Base-by-base conservation (phyloP, 2,888 invertebrate species). In the Rhimphoctona megacephalus region DNA sequence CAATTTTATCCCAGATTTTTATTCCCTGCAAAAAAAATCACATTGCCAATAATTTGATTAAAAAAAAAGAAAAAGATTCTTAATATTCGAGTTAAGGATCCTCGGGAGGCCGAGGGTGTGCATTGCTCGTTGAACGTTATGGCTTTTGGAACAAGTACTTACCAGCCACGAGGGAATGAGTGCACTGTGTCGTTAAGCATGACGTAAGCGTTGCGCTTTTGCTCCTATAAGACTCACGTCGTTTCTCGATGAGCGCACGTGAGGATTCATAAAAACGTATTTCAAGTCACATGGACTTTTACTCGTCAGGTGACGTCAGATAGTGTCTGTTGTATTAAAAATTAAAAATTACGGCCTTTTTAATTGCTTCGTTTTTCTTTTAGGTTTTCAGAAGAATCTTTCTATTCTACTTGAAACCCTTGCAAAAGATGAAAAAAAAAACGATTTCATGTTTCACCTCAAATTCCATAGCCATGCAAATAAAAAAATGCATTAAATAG, bases 151-250 rank as follows among this genome's bases (percentile, higher is more conserved):
- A 67, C 79, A 67, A 86, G 79, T 82, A 66, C 81, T 87, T 77
- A 78, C 69, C 81, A 81, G 67, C 83, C 81, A 86, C 72, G 78
- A 73, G 67, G 79, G 64, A 70, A 86, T 86, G 84, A 74, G 85
- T 86, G 17, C 87, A 81, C 76, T 78, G 83, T 88, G 86, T 88
- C 88, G 85, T 87, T 87, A 73, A 88, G 85, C 86, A 70, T 84
- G 84, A 84, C 86, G 86, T 84, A 81, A 80, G 78, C 77, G 86
- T 86, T 86, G 84, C 84, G 86, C 69, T 86, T 78, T 69, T 81
- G 86, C 81, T 67, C 61, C 69, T 30, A n/a, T 69, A 73, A 39
- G 64, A 76, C 36, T 72, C 49, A 36, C 69, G 69, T 83, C 49
- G 79, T 80, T 81, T 87, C 76, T 67, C 33, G 76, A 80, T 33